Base-by-base conservation (phyloP, 2,113 vertebrate genomes). In the Sander vitreus region DNA sequence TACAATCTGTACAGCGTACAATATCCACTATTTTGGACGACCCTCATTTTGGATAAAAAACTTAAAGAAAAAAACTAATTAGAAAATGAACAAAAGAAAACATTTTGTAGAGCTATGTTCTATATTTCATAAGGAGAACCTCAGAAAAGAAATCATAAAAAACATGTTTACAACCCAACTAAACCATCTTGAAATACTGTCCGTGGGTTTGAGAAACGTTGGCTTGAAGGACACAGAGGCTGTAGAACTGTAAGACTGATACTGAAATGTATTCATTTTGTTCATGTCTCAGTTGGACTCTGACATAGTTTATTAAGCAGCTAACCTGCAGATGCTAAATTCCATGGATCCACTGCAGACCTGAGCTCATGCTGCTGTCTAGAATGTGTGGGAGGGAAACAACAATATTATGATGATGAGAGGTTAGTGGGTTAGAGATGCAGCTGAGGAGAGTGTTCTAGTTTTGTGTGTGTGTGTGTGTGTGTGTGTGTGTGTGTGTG, bases 361-460 rank as follows among this genome's bases (percentile, higher is more conserved):
- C 55, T 50, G 76, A 73, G n/a, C n/a, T 75, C 58, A 57, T 45
- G 23, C 78, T 2, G 30, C 30, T 15, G 68, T 36, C 73, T 4
- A 50, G 75, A 79, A 69, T 75, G 80, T 71, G 65, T n/a, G 71
- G 55, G 62, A 69, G 50, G 30, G 70, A 9, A 33, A 81, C 39
- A 71, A 21, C 73, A 36, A 51, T 25, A 23, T 16, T 2, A 43
- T 43, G 48, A 70, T 57, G 65, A 65, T 66, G 51, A 55, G 4
- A 43, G 65, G 80, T 53, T 16, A 53, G 30, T 25, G 39, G 39
- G 39, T 43, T 43, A 43, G 33, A 33, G 33, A 6, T 33, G 33
- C 33, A 33, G 39, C 39, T 39, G 39, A 39, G 39, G 36, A 6
- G 33, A 33, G 33, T 6, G 33, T 33, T 6, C 33, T 33, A 33